These are phyloP conservation scores for Erynnis tages DNA, from an alignment of 2,888 invertebrate species.

Conservation along the genomic window DNA sequence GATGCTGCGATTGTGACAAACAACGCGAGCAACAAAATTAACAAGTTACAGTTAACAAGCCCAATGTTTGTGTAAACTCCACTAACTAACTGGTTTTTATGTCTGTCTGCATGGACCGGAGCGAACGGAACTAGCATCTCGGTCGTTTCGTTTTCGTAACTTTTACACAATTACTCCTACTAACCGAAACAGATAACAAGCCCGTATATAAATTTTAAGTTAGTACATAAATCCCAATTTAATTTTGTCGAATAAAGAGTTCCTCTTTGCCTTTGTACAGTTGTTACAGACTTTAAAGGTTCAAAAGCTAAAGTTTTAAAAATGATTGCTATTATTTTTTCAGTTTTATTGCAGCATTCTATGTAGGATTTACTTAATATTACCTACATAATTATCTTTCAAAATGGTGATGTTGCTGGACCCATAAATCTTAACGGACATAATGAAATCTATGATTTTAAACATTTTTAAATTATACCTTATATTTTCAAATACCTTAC, in stretches of 20 bases:
- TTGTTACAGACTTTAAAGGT: not conserved
- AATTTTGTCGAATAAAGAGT: constrained; percentile 4
- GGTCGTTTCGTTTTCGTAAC: constrained; percentile 29
- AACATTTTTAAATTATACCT: no score
- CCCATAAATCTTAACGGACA: no score
- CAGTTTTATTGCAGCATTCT: no score
- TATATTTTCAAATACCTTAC: no score
- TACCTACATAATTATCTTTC: no score
- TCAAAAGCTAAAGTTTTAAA: not conserved
- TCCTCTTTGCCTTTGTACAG: not conserved
- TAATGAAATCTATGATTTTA: no score
- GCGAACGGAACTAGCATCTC: constrained; percentile 17
- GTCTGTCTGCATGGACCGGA: constrained; percentile 33
- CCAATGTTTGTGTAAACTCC: constrained; percentile 68
- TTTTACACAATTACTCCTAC: constrained; percentile 39
- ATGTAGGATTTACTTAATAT: no score
- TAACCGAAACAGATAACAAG: constrained; percentile 33
- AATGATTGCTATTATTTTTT: not conserved
- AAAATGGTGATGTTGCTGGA: no score
- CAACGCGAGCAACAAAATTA: constrained; percentile 64
- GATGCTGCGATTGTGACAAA: constrained; percentile 51
- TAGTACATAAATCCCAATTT: not conserved
- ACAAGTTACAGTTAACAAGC: constrained; percentile 76
- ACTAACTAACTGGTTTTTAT: constrained; percentile 71
- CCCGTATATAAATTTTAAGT: constrained; percentile 20